phyloP scores from a whole-genome alignment of 2,888 invertebrate species.

The Oxyteleia sp. region DNA sequence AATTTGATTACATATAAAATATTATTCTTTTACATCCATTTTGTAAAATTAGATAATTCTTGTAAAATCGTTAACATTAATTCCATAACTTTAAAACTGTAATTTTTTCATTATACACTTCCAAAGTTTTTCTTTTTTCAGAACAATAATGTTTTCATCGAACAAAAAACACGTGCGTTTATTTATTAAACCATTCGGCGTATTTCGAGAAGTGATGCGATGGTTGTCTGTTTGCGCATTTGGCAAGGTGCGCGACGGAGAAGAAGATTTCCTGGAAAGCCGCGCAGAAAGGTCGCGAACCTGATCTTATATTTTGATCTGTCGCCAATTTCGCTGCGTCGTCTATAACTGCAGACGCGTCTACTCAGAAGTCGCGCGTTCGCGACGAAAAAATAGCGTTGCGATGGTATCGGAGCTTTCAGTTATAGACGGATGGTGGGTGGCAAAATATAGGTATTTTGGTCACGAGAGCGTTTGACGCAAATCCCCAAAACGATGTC shows the following conservation, averaged over 20 bases:
- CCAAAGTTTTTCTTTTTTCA: too few species aligned
- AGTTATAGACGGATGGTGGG: neutral
- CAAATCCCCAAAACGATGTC: slow-evolving; percentile 20
- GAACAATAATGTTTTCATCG: slow-evolving; percentile 14
- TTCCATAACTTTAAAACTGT: too few species aligned
- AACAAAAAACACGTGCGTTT: slow-evolving; percentile 11
- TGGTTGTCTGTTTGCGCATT: slow-evolving; percentile 39
- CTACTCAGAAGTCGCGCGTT: slow-evolving; percentile 12
- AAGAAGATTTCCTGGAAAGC: slow-evolving; percentile 51
- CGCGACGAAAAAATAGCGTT: slow-evolving; percentile 38
- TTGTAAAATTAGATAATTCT: too few species aligned
- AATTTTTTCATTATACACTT: too few species aligned
- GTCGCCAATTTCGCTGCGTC: slow-evolving; percentile 47
- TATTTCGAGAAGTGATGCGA: slow-evolving; percentile 43
- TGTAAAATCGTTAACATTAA: too few species aligned
- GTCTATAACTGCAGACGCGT: slow-evolving; percentile 54
- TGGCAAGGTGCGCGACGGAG: slow-evolving; percentile 28
- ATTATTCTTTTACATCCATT: too few species aligned
- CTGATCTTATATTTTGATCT: slow-evolving; percentile 48
- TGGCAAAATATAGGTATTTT: slow-evolving; percentile 35
- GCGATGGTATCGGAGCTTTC: neutral
- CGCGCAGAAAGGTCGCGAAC: slow-evolving; percentile 55
- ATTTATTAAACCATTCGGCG: slow-evolving; percentile 9
- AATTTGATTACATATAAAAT: too few species aligned
- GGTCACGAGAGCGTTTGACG: slow-evolving; percentile 34